A percentile compares a stretch with the other conserved stretches of the same genome.
Evolutionary conservation across 2,113 vertebrate species (phyloP).

Genomic region (Hepsetus odoe): DNA sequence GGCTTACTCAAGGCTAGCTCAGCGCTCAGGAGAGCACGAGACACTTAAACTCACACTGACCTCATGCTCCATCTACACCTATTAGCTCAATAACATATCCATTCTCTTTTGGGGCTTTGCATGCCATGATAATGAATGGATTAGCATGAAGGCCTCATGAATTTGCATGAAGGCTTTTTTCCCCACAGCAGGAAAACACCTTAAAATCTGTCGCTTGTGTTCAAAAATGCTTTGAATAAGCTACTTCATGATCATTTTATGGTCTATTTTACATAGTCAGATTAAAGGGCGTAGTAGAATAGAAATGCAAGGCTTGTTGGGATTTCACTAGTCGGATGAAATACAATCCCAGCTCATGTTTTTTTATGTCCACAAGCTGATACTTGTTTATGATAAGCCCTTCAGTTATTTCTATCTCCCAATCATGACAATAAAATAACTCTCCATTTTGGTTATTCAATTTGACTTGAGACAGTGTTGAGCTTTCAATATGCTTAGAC

Average conservation of each 20-base stretch:
- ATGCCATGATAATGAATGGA: slow-evolving; percentile 19
- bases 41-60: slow-evolving; percentile 44
- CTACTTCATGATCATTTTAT: background rate
- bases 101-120: slow-evolving; percentile 6
- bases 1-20: slow-evolving; percentile 39
- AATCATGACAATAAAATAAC: background rate
- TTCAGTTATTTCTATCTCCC: background rate
- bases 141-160: background rate
- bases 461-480: background rate
- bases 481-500: slow-evolving; percentile 5
- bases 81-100: slow-evolving; percentile 33
- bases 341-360: background rate
- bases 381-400: background rate
- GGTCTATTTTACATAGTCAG: background rate
- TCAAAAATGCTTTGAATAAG: background rate
- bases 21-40: slow-evolving; percentile 22
- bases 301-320: background rate
- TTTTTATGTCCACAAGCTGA: too few relatives aligned
- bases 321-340: background rate
- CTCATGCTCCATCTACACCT: slow-evolving; percentile 27
- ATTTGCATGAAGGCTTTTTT: background rate
- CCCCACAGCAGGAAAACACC: background rate
- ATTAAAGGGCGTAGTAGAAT: background rate
- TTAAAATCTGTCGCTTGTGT: background rate
- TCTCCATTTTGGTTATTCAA: background rate